Base-by-base conservation (phyloP, 2,797 vertebrate genomes). In the Atherinosoma microstoma region DNA sequence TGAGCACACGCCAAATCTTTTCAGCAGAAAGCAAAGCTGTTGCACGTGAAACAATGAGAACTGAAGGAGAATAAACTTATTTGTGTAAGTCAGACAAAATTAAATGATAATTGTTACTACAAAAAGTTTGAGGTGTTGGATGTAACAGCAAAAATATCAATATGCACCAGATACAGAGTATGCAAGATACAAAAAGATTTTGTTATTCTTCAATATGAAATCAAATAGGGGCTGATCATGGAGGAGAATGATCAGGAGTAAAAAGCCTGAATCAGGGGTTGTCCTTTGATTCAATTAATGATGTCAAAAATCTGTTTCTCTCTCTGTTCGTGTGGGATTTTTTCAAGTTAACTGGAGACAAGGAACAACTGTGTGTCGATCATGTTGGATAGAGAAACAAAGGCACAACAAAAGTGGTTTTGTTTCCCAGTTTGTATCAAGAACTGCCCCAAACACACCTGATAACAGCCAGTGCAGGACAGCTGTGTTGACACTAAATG, bases 1-100 rank as follows among this genome's bases (percentile, higher is more conserved):
- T 92, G 88, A 94, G 89, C 75, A 79, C 30, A 16, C 20, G 40
- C 35, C 64, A 53, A 64, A 63, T 82, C 73, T 66, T 71, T 79
- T 75, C 40, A 16, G 76, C 35, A 63, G 68, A 79, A 75, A 78
- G 84, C 70, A 70, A 82, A 80, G 75, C 76, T 58, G 83, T 63
- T 56, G 47, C 47, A 16, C 53, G 65, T 27, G 18, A 60, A 84
- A 88, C 75, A 92, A 87, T 77, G 67, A 56, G 15, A 84, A 64
- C 29, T 15, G 7, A 76, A 54, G 42, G 36, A n/a, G 62, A 60
- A 73, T 45, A 78, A 84, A 84, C 75, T 53, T 58, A 73, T 73
- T 64, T 73, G 64, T 70, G 57, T 9, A 60, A 62, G 59, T 85
- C 34, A 60, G 38, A 62, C 57, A 40, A 42, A 64, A 38, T 4